A percentile compares a stretch with the other conserved stretches of the same genome.
These are phyloP conservation scores for Serripes groenlandicus DNA, from an alignment of 2,888 invertebrate species.

Conservation along the genomic window DNA sequence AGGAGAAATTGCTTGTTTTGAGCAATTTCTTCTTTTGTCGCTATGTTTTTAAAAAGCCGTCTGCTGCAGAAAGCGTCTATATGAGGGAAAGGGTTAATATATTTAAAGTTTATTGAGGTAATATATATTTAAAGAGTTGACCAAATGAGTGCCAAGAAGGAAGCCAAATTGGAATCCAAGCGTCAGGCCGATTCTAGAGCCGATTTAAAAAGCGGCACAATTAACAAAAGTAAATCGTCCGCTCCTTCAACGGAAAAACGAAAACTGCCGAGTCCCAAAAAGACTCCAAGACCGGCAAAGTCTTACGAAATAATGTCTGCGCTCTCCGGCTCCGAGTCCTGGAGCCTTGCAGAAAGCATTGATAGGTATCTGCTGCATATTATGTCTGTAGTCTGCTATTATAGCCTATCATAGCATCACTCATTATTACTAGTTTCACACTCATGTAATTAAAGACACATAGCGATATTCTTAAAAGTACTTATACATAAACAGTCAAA, in stretches of 20 bases:
- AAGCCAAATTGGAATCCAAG: slow-evolving; percentile 8
- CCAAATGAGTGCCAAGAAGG: slow-evolving; percentile 23
- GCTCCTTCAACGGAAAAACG: slow-evolving; percentile 38
- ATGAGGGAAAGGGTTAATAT: neutral
- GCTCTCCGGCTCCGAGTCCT: slow-evolving; percentile 49
- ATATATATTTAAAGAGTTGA: slow-evolving; percentile 29
- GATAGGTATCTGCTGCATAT: slow-evolving; percentile 67
- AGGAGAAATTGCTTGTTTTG: no score
- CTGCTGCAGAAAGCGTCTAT: neutral
- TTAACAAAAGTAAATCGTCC: slow-evolving; percentile 4
- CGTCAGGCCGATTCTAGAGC: neutral
- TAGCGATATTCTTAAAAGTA: no score
- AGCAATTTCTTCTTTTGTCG: no score
- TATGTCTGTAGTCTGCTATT: slow-evolving; percentile 1
- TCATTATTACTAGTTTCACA: no score
- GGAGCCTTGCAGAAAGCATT: slow-evolving; percentile 67
- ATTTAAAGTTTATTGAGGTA: neutral
- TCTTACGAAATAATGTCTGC: slow-evolving; percentile 63
- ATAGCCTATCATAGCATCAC: no score
- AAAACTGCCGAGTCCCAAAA: slow-evolving; percentile 42
- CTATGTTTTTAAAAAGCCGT: no score
- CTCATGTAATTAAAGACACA: no score
- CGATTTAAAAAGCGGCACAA: neutral
- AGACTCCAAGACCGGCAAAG: slow-evolving; percentile 47
- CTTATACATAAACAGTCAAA: no score